Evolutionary conservation across 1,140 invertebrate species (phyloP).

Genomic region (Thaumatotibia leucotreta): DNA sequence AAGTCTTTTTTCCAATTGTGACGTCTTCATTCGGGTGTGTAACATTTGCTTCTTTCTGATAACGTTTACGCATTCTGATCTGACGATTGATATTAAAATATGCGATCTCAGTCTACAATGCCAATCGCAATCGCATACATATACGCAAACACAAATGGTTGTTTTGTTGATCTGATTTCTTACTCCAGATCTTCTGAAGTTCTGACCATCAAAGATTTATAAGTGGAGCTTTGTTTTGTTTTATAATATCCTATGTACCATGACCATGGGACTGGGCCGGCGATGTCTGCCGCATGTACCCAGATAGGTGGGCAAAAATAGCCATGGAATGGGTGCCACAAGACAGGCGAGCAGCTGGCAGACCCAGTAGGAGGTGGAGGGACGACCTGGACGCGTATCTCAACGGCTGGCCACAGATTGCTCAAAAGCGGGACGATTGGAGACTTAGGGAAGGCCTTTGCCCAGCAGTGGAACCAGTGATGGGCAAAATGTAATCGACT

Average conservation of each 20-base stretch:
- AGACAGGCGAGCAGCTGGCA: too few species aligned
- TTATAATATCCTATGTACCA: not conserved
- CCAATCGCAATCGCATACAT: not conserved
- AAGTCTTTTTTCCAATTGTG: not conserved
- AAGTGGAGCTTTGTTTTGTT: not conserved
- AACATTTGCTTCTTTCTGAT: not conserved
- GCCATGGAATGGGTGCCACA: too few species aligned
- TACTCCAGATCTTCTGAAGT: not conserved
- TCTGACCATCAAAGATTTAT: not conserved
- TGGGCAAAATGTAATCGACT: too few species aligned
- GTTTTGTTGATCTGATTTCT: not conserved
- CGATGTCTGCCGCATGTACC: too few species aligned
- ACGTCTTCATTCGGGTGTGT: constrained; percentile 20
- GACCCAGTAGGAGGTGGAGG: too few species aligned
- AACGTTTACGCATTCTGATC: constrained; percentile 38
- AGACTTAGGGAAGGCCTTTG: too few species aligned
- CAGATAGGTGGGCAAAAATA: too few species aligned
- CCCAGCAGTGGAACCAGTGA: too few species aligned
- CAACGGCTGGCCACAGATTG: too few species aligned
- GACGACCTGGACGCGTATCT: too few species aligned
- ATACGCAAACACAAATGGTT: not conserved
- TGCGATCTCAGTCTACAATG: constrained; percentile 33
- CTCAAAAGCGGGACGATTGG: too few species aligned
- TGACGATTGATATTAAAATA: constrained; percentile 31
- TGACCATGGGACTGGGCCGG: too few species aligned